These are phyloP conservation scores for Halyomorpha halys DNA, from an alignment of 1,140 invertebrate species.

Conservation along the genomic window DNA sequence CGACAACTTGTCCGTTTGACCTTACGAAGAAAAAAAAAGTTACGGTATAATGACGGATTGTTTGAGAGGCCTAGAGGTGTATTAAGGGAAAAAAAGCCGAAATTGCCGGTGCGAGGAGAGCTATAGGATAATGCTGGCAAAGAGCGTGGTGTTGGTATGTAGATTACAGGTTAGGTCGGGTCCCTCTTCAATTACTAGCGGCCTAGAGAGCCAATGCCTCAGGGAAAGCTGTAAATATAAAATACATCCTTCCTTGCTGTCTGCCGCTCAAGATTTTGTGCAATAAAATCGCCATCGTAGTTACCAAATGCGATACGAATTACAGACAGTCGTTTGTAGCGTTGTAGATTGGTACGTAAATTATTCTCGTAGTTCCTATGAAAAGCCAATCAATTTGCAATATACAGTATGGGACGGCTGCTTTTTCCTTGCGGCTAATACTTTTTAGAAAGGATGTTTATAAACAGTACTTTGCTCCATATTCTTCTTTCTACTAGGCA, in stretches of 20 bases:
- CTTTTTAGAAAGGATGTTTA: too few species aligned
- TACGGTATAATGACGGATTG: background rate
- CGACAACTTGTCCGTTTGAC: too few species aligned
- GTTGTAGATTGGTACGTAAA: too few species aligned
- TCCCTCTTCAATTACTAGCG: slow-evolving; percentile 11
- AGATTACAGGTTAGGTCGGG: slow-evolving; percentile 1
- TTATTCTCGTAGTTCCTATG: too few species aligned
- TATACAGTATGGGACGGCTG: too few species aligned
- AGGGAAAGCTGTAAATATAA: slow-evolving; percentile 8
- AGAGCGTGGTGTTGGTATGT: slow-evolving; percentile 6
- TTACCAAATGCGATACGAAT: too few species aligned
- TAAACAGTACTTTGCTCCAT: too few species aligned
- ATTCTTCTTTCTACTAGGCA: too few species aligned
- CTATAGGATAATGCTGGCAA: slow-evolving; percentile 8
- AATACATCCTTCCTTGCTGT: background rate
- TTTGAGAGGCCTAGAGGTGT: slow-evolving; percentile 8
- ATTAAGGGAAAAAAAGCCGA: slow-evolving; percentile 10
- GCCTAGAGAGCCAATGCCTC: background rate
- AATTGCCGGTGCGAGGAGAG: background rate
- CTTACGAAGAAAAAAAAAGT: background rate
- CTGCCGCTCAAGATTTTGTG: background rate
- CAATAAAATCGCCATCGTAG: too few species aligned
- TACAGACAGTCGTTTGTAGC: too few species aligned
- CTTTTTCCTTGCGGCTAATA: too few species aligned
- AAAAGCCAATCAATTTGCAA: too few species aligned